These are phyloP conservation scores for Gobio occitaniae DNA, from an alignment of 2,797 vertebrate species.

Conservation along the genomic window DNA sequence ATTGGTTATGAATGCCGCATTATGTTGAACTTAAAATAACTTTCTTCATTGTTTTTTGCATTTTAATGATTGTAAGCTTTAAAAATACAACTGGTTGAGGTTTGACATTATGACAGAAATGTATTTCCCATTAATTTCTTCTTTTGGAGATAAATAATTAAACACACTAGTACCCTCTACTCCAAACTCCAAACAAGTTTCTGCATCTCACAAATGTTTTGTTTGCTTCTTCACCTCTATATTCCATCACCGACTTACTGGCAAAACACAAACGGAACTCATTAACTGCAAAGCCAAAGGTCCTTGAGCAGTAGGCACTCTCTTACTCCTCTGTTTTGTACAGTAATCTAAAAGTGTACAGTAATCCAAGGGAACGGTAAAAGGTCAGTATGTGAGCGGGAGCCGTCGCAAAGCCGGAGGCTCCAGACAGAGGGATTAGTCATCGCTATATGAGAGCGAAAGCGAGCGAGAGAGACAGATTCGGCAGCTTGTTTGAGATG, in stretches of 20 bases:
- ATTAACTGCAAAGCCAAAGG: conserved; percentile 72
- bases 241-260: conserved; percentile 46
- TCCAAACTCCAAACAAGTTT: conserved; percentile 37
- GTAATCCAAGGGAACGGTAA: conserved; percentile 64
- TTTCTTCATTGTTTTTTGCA: background rate
- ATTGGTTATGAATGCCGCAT: too few species aligned
- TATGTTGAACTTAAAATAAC: background rate
- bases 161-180: background rate
- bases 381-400: conserved; percentile 79
- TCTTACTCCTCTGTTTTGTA: conserved; percentile 71
- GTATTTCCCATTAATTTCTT: background rate
- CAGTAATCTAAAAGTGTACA: conserved; percentile 72
- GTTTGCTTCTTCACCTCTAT: conserved; percentile 45
- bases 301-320: conserved; percentile 70
- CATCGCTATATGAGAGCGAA: conserved; percentile 37
- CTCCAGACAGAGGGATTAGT: conserved; percentile 59
- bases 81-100: background rate
- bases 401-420: conserved; percentile 58
- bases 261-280: conserved; percentile 67
- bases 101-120: too few species aligned
- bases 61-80: background rate
- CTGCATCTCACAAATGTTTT: conserved; percentile 40
- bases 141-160: conserved; percentile 30
- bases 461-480: conserved; percentile 42
- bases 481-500: conserved; percentile 37